Evolutionary conservation across 2,888 invertebrate species (phyloP), one percentile per base, ranked within the genome.

Genomic region (Arge pagana): DNA sequence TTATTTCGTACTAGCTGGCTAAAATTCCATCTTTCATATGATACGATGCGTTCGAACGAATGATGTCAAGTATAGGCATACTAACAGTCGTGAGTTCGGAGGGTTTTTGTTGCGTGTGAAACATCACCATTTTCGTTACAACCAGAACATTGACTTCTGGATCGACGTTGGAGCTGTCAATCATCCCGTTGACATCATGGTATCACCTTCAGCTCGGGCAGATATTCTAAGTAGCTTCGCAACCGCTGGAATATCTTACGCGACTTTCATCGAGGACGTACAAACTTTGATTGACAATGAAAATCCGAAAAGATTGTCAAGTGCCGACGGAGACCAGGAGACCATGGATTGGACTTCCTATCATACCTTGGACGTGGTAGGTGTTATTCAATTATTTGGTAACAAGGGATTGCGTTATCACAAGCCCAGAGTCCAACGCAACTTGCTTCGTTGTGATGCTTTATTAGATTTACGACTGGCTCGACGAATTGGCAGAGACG

Each of bases 381-480:
- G 45, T 24, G n/a, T 19, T 7, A 16, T 2, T 11, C 2, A n/a
- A n/a, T n/a, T n/a, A n/a, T n/a, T n/a, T n/a, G n/a, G n/a, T n/a
- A n/a, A n/a, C n/a, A n/a, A n/a, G n/a, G n/a, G n/a, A n/a, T n/a
- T n/a, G n/a, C n/a, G n/a, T n/a, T n/a, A n/a, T n/a, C n/a, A n/a
- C n/a, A n/a, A n/a, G n/a, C n/a, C n/a, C n/a, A n/a, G n/a, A n/a
- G n/a, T n/a, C n/a, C n/a, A 8, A 5, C 18, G 15, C 13, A 16
- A 30, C 13, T 6, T 39, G 37, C 6, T 10, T 13, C n/a, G 65
- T 66, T 42, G 1, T 30, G 8, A 37, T 7, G 35, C 35, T 45
- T 8, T 74, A 77, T 2, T 73, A 83, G 52, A 84, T 84, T 36
- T 78, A 83, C 52, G 67, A 59, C 2, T 85, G 84, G 83, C 74